These are phyloP conservation scores for Xenopus borealis DNA, from an alignment of 2,113 vertebrate species.

Conservation along the genomic window DNA sequence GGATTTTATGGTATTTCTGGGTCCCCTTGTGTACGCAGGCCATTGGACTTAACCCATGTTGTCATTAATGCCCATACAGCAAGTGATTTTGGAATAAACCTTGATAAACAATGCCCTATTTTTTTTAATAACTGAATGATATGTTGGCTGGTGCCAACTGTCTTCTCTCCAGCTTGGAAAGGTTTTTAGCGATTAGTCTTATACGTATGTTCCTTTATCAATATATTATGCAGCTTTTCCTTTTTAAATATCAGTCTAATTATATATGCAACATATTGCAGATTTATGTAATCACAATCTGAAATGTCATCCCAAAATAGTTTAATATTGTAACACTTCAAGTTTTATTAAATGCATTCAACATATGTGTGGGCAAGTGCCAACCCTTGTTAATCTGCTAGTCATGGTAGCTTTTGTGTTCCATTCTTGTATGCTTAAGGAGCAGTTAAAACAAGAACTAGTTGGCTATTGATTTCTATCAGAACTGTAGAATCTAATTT, in stretches of 20 bases:
- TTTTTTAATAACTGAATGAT: constrained; percentile 50
- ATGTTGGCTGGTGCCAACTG: constrained; percentile 55
- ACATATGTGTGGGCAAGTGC: background rate
- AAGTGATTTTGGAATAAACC: constrained; percentile 44
- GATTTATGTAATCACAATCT: background rate
- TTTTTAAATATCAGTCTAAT: constrained; percentile 15
- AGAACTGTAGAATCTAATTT: too few species aligned
- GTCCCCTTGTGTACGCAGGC: constrained; percentile 61
- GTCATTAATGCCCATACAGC: constrained; percentile 52
- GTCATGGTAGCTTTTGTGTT: too few species aligned
- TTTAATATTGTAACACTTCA: background rate
- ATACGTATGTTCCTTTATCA: constrained; percentile 53
- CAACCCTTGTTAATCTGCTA: too few species aligned
- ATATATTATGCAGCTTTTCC: constrained; percentile 53
- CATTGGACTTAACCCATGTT: constrained; percentile 52
- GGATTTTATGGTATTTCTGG: constrained; percentile 74
- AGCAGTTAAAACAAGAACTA: too few species aligned
- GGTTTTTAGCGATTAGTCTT: constrained; percentile 55
- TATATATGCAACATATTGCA: constrained; percentile 1
- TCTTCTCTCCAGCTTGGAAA: constrained; percentile 59
- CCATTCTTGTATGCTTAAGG: too few species aligned
- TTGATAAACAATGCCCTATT: constrained; percentile 50
- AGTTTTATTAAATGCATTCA: background rate
- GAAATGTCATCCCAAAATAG: background rate
- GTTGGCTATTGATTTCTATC: too few species aligned